Evolutionary conservation across 2,888 invertebrate genomes (phyloP).

Genomic region (Meganola albula): DNA sequence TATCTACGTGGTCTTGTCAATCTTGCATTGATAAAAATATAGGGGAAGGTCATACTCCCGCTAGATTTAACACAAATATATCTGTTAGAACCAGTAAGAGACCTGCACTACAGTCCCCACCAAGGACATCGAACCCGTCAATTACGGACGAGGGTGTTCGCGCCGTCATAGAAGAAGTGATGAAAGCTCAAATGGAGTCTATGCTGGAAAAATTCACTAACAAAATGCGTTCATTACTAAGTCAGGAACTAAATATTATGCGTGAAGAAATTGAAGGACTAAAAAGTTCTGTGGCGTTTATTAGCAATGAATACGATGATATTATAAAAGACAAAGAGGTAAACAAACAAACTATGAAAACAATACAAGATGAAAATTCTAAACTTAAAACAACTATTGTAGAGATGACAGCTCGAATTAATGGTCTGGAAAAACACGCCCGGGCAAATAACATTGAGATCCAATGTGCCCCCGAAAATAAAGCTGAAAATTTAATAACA

Average conservation of each 20-base stretch:
- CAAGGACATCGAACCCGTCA: not conserved
- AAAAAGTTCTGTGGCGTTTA: not conserved
- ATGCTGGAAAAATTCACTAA: not conserved
- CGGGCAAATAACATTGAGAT: not conserved
- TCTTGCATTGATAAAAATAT: not conserved
- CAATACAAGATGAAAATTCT: not conserved
- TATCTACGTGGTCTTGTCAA: not conserved
- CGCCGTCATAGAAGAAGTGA: not conserved
- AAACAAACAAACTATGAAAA: not conserved
- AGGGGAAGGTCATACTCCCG: not conserved
- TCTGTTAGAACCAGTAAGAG: constrained; percentile 1
- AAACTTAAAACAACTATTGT: not conserved
- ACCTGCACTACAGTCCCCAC: constrained; percentile 1
- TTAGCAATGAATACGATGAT: constrained; percentile 1
- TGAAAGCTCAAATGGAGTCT: not conserved
- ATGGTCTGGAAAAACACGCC: not conserved
- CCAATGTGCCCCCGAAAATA: not conserved
- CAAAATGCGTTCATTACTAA: not conserved
- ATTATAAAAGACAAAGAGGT: not conserved
- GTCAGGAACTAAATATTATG: not conserved
- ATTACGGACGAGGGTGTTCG: not conserved
- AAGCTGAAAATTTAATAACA: not conserved
- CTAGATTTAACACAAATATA: constrained; percentile 1
- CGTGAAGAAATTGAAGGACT: not conserved
- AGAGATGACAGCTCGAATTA: constrained; percentile 1